These are phyloP conservation scores for Oscheius sp. DNA, from an alignment of 2,888 invertebrate species.

Conservation along the genomic window DNA sequence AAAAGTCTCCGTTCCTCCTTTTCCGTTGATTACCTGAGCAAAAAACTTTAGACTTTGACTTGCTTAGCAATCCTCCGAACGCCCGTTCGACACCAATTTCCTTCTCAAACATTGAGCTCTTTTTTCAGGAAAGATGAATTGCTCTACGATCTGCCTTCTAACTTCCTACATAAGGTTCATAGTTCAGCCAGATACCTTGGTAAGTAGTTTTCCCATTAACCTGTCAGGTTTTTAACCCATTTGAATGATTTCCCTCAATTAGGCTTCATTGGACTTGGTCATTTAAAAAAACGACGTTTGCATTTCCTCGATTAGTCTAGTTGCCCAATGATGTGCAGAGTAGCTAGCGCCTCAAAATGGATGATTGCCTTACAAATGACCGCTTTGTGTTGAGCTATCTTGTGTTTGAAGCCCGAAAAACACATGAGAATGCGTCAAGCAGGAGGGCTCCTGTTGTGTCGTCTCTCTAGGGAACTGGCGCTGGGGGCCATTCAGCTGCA, in stretches of 20 bases:
- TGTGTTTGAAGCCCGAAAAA: constrained; percentile 10
- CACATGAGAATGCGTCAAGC: constrained; percentile 18
- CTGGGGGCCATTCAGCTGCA: constrained; percentile 17
- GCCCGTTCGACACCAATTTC: too few relatives aligned
- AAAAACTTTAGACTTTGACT: neutral
- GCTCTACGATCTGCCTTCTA: constrained; percentile 47
- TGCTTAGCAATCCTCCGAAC: too few relatives aligned
- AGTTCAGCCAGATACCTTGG: constrained; percentile 31
- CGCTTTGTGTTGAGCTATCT: constrained; percentile 10
- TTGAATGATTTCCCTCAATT: neutral
- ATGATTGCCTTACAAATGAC: constrained; percentile 30
- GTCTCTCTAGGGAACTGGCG: constrained; percentile 7
- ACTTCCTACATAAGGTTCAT: constrained; percentile 47
- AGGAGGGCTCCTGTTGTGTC: constrained; percentile 12
- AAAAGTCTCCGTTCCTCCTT: neutral
- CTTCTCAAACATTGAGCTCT: neutral
- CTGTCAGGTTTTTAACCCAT: neutral
- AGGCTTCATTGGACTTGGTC: too few relatives aligned
- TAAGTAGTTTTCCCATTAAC: constrained; percentile 20
- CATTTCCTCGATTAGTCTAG: neutral
- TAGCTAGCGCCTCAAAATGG: neutral
- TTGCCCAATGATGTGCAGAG: constrained; percentile 15
- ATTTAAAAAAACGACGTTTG: neutral
- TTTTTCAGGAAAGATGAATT: constrained; percentile 38
- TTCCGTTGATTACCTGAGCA: neutral